phyloP scores from a whole-genome alignment of 92 coral and sea anemone species.

The Zoanthus solanderi region DNA sequence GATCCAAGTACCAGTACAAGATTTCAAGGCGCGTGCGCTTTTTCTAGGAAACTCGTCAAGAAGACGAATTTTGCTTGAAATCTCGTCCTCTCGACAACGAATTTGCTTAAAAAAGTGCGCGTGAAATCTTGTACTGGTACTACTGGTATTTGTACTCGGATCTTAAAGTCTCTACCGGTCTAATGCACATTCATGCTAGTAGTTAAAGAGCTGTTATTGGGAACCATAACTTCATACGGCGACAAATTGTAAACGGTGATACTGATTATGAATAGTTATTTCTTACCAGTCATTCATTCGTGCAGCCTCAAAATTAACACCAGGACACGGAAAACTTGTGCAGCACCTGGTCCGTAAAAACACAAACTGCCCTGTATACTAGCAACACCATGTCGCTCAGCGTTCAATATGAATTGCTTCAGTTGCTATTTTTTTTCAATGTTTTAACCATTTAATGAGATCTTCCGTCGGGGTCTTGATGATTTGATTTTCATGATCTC shows the following conservation, averaged over 20 bases:
- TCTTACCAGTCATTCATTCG: constrained; percentile 1
- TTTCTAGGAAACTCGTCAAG: too few species aligned
- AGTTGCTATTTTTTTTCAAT: background rate
- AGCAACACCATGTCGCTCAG: background rate
- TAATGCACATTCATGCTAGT: too few species aligned
- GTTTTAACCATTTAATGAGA: background rate
- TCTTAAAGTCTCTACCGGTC: too few species aligned
- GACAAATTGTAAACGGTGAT: background rate
- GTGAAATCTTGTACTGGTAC: too few species aligned
- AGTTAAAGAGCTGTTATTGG: too few species aligned
- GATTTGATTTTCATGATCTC: constrained; percentile 9
- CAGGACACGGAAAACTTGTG: background rate
- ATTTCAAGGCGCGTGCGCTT: too few species aligned
- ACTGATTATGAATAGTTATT: background rate
- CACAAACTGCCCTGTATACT: background rate
- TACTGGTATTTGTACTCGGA: too few species aligned
- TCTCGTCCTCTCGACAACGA: too few species aligned
- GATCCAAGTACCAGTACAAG: too few species aligned
- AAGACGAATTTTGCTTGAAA: too few species aligned
- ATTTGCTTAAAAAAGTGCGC: too few species aligned
- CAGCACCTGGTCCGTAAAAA: background rate
- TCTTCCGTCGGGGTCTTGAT: background rate
- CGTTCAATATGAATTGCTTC: background rate
- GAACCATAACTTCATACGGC: too few species aligned
- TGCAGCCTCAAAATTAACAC: background rate